Conservation (phyloP, 2,797 vertebrate species). For the Periophthalmus magnuspinnatus region DNA sequence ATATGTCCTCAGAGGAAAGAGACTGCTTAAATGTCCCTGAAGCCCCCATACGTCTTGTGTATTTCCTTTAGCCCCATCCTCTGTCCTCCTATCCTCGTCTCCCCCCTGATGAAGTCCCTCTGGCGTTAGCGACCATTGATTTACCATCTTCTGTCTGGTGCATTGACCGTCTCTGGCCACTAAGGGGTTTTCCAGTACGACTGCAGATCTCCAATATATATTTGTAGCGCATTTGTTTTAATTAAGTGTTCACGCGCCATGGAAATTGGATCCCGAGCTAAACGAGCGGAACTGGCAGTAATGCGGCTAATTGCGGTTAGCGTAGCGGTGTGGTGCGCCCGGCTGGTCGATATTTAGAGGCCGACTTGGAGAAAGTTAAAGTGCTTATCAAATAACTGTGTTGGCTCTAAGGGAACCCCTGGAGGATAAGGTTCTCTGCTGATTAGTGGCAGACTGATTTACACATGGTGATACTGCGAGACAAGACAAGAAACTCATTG, state of each 20-base stretch:
- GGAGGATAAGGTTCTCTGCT: background rate
- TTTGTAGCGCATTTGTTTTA: conserved; percentile 86
- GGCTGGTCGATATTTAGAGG: conserved; percentile 76
- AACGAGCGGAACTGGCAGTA: conserved; percentile 79
- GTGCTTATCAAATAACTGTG: conserved; percentile 56
- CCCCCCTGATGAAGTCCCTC: conserved; percentile 75
- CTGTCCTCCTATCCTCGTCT: conserved; percentile 67
- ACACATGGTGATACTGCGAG: background rate
- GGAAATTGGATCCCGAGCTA: conserved; percentile 81
- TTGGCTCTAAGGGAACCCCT: conserved; percentile 25
- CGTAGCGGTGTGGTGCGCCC: conserved; percentile 63
- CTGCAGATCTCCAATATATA: conserved; percentile 79
- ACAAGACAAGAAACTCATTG: background rate
- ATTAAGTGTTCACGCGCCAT: conserved; percentile 84
- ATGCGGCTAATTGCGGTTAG: conserved; percentile 78
- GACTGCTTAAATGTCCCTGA: background rate
- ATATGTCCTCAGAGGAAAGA: background rate
- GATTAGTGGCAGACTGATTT: background rate
- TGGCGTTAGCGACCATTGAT: conserved; percentile 79
- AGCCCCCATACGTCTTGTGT: background rate
- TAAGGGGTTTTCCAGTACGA: conserved; percentile 66
- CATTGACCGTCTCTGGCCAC: conserved; percentile 75
- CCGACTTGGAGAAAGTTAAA: conserved; percentile 60
- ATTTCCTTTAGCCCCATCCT: conserved; percentile 33
- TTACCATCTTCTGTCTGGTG: conserved; percentile 71